Evolutionary conservation across 2,888 invertebrate genomes (phyloP), one percentile per base, ranked within the genome.

Genomic region (Amphipoea lucens): DNA sequence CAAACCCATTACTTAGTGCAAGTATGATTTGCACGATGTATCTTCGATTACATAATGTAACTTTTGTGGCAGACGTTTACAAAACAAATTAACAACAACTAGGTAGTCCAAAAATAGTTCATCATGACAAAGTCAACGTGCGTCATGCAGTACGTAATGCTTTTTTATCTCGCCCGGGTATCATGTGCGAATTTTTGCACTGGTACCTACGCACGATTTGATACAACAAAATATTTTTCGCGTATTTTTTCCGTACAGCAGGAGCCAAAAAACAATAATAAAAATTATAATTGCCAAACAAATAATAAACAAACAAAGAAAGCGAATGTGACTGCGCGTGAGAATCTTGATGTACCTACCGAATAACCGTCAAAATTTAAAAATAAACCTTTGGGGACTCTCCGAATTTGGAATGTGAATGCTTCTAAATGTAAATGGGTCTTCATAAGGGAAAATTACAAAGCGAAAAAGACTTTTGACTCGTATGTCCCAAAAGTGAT

Each of bases 101-200:
- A 71, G 65, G 60, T 68, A 68, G 71, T 72, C 65, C 77, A 78
- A 75, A 84, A 84, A 86, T 86, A 86, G 76, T 71, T 29, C n/a
- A 74, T 74, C 78, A 65, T 42, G 83, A 86, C 78, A 86, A 69
- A 36, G 76, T 71, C 86, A 83, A 82, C 62, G 75, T 65, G 65
- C 86, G 86, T 78, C 77, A 82, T 57, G 51, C 40, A 65, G 12
- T 71, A 86, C 84, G 76, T 71, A 74, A 74, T 54, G 40, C 48
- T 77, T 85, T 83, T 81, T 45, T 60, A 69, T 80, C 82, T 29
- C 72, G 48, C 4, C 36, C 48, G 11, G n/a, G 12, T 63, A 40
- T 63, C 48, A 85, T 76, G 67, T 76, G 81, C 57, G 66, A 74
- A 11, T 67, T 85, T 83, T 72, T 72, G 36, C 57, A 70, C 29